Evolutionary conservation across 2,888 invertebrate species (phyloP), one percentile per base, ranked within the genome.

Genomic region (Habrosyne pyritoides): DNA sequence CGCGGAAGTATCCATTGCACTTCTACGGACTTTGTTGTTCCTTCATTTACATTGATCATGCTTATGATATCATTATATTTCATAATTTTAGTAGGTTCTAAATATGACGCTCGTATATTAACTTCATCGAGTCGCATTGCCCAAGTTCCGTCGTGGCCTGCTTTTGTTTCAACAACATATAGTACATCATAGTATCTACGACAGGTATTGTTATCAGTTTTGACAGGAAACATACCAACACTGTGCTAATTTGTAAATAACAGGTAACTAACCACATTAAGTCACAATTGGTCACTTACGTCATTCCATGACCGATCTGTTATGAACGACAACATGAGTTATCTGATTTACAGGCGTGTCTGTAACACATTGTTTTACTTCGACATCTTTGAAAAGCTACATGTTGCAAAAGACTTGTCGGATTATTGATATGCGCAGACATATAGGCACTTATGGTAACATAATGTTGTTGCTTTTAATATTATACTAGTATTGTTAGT

Each of bases 291-390:
- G 63, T 56, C 48, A 67, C 64, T 87, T 83, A 79, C 84, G 81
- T 86, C 85, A 82, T 67, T 61, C 66, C 76, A 69, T 77, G 77
- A 77, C 78, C 64, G 78, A 80, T 70, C 70, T 77, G 79, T 84
- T 85, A 81, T 79, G 71, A 72, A 78, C 73, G 70, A 64, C 60
- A 71, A 72, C 61, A 60, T 71, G 63, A 67, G 70, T 76, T 81
- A 81, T 83, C 78, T 77, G 71, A 82, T 83, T 83, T 79, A 65
- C 75, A 72, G 77, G 84, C 85, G 81, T 87, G 75, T 82, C 87
- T 75, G 83, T 81, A 75, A 79, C 79, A 75, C 69, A 87, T 86
- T 84, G 83, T 85, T 56, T 75, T 63, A 61, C 60, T 61, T 63
- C 61, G 71, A 77, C 76, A 73, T 77, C 70, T 69, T 67, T 66